These are phyloP conservation scores for Diorhabda elongata DNA, from an alignment of 1,140 invertebrate species.

Conservation along the genomic window DNA sequence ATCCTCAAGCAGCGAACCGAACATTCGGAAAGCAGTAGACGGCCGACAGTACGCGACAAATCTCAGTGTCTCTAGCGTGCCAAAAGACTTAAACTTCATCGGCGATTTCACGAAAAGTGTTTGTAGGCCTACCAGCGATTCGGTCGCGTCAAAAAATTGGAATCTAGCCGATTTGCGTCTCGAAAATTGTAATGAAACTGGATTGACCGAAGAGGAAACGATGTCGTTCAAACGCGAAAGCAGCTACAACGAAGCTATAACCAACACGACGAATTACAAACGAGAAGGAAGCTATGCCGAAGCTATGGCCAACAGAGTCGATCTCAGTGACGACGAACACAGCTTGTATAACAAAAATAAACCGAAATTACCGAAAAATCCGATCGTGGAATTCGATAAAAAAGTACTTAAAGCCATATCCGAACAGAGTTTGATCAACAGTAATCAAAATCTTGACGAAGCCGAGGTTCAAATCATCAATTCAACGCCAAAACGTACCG, in stretches of 20 bases:
- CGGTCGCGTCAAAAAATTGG: constrained; percentile 48
- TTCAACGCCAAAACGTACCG: constrained; percentile 1
- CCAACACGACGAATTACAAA: constrained; percentile 32
- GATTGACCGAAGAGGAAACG: not conserved
- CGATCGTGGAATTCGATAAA: constrained; percentile 40
- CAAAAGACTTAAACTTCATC: constrained; percentile 52
- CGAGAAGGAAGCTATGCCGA: constrained; percentile 44
- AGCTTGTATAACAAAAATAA: constrained; percentile 33
- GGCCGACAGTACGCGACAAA: constrained; percentile 23
- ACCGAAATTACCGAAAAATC: constrained; percentile 33
- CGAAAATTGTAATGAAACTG: constrained; percentile 9
- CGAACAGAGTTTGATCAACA: constrained; percentile 41
- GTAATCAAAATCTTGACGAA: constrained; percentile 17
- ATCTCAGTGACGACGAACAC: constrained; percentile 42
- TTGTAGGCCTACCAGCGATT: constrained; percentile 29
- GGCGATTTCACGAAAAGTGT: constrained; percentile 26
- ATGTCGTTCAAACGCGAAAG: constrained; percentile 4
- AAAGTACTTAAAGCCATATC: constrained; percentile 44
- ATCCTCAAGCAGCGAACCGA: constrained; percentile 47
- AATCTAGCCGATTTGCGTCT: constrained; percentile 50
- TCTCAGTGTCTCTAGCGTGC: constrained; percentile 51
- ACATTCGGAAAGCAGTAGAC: constrained; percentile 34
- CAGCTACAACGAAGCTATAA: constrained; percentile 5
- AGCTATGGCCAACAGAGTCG: constrained; percentile 43
- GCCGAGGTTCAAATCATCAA: constrained; percentile 14